Evolutionary conservation across 35 echinoderm and acorn worm species (phyloP).

Genomic region (Holothuria glaberrima): DNA sequence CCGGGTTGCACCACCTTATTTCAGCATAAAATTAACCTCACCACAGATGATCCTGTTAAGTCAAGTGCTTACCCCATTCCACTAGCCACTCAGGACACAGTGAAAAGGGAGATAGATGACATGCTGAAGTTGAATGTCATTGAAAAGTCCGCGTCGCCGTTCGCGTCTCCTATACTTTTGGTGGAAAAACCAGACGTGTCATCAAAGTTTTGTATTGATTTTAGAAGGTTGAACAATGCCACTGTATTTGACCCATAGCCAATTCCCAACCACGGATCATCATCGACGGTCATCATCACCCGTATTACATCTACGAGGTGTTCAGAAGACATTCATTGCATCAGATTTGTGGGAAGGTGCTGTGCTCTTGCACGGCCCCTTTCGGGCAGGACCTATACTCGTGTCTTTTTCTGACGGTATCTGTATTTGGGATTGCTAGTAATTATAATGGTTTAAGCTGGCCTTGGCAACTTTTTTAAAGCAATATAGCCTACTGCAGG

Average conservation of each 20-base stretch:
- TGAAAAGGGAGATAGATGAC: conserved; percentile 28
- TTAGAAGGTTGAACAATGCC: not conserved
- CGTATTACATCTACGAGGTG: not conserved
- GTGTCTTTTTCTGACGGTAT: too few relatives aligned
- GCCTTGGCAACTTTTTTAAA: too few relatives aligned
- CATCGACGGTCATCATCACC: not conserved
- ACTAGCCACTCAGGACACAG: not conserved
- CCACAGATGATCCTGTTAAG: conserved; percentile 52
- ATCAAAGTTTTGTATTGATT: conserved; percentile 32
- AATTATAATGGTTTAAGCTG: too few relatives aligned
- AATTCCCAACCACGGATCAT: conserved; percentile 4
- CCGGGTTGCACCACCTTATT: conserved; percentile 54
- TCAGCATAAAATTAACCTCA: conserved; percentile 47
- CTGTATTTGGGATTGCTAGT: too few relatives aligned
- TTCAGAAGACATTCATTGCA: not conserved
- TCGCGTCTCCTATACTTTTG: conserved; percentile 58
- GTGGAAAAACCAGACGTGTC: conserved; percentile 49
- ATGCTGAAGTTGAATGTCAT: conserved; percentile 58
- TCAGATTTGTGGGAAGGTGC: not conserved
- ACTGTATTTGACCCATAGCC: conserved; percentile 8
- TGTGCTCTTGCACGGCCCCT: not conserved
- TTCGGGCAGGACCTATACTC: too few relatives aligned
- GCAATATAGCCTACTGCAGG: too few relatives aligned
- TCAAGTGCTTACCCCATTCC: conserved; percentile 66
- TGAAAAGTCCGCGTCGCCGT: conserved; percentile 46